Base-by-base conservation (phyloP, 2,888 invertebrate species). In the Cephus runcator region DNA sequence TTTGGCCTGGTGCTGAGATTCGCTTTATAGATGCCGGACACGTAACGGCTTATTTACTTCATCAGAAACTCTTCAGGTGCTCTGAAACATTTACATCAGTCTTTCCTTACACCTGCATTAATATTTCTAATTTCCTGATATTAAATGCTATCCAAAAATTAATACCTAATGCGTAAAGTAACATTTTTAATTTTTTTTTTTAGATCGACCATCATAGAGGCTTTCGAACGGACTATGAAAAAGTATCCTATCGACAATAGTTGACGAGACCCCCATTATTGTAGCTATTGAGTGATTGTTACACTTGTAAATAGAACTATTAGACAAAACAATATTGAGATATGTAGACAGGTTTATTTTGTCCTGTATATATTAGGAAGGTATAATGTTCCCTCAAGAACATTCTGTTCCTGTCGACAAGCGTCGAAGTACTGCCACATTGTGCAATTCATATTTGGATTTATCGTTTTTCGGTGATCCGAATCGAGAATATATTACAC, bases 1-100 rank as follows among this genome's bases (percentile, higher is more conserved):
- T 99, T 85, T 99, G 99, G 99, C 98, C 98, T 0, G 98, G 97
- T 3, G 95, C 95, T 3, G 97, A 98, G 90, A 94, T 98, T 73
- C 94, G 97, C 79, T 97, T 96, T 90, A 93, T 99, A 31, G 95
- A 98, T 91, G 95, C 97, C 6, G 98, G 98, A 0, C 99, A 99
- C 91, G 96, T 99, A 4, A 94, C 95, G 84, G 97, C 97, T 0
- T 98, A 98, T 90, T 93, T 98, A 76, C 94, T 97, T 86, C 96
- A 98, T 90, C 96, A 97, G 90, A 95, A 96, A 86, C 92, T 96
- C 34, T 98, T 98, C 92, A 95, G 98, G 98, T 98, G 92, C 73
- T 56, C 56, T 40, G 40, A 31, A 69, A 40, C 56, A 56, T 23
- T 56, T 23, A 6, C 2, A 23, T 56, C 9, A 1, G 23, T 23